Evolutionary conservation across 2,888 invertebrate genomes (phyloP).

Genomic region (Nasonia oneida): DNA sequence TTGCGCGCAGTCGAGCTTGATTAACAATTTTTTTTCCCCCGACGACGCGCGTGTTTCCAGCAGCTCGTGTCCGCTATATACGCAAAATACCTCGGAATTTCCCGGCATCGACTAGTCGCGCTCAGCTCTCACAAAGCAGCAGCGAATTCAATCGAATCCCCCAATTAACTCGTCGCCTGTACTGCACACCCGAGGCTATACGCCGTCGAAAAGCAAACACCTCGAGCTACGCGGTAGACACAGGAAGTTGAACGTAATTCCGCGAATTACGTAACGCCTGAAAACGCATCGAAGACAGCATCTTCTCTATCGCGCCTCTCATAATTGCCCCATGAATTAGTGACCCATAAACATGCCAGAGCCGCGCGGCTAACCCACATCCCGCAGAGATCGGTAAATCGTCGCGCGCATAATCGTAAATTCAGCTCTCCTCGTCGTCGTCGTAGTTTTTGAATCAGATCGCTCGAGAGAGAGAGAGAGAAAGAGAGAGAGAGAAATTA

Average conservation of each 20-base stretch:
- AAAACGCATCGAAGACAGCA: background rate
- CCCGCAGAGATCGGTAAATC: background rate
- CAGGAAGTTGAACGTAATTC: background rate
- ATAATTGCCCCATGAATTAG: background rate
- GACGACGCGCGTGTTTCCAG: too few species aligned
- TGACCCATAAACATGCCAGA: conserved; percentile 16
- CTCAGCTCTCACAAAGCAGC: too few species aligned
- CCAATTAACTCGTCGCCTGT: background rate
- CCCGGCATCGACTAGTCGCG: too few species aligned
- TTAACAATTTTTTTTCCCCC: background rate
- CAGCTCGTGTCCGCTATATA: too few species aligned
- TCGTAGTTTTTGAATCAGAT: conserved; percentile 11
- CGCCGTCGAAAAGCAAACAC: background rate
- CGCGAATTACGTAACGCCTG: background rate
- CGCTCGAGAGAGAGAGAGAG: background rate
- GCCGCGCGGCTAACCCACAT: background rate
- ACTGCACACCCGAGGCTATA: background rate
- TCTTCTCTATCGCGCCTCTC: background rate
- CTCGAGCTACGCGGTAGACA: background rate
- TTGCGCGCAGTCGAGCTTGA: background rate
- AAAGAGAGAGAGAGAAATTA: conserved; percentile 25
- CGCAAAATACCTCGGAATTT: too few species aligned
- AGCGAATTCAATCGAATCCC: background rate
- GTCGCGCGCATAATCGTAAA: conserved; percentile 16
- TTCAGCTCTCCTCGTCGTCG: background rate